Conservation (phyloP, 2,113 vertebrate genomes). For the Bothrops jararaca region DNA sequence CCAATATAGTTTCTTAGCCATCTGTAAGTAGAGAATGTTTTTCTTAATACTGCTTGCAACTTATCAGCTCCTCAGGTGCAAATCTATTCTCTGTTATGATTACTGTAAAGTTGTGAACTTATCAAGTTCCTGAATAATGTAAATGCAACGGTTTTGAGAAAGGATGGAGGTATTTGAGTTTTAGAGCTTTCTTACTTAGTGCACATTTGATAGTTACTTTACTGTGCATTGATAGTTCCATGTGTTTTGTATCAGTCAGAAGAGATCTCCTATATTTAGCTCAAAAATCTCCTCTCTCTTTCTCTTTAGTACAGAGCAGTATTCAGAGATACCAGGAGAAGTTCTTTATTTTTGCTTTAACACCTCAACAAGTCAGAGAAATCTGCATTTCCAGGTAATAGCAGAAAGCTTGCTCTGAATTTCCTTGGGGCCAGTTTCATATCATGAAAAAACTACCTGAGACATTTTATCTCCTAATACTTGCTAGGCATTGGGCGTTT, state of each 20-base stretch:
- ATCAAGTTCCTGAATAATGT: neutral
- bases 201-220: constrained; percentile 4
- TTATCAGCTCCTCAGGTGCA: neutral
- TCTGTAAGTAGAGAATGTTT: neutral
- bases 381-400: constrained; percentile 89
- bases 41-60: neutral
- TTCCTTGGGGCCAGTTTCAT: neutral
- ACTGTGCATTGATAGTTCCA: neutral
- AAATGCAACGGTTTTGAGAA: neutral
- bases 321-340: constrained; percentile 94
- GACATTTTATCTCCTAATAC: neutral
- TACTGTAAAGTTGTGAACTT: neutral
- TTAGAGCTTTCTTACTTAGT: constrained; percentile 25
- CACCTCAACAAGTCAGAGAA: constrained; percentile 96
- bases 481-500: neutral
- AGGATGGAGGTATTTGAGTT: neutral
- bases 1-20: too few species aligned
- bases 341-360: constrained; percentile 96
- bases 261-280: neutral
- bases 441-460: neutral
- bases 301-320: constrained; percentile 77
- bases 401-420: neutral
- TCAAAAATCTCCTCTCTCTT: constrained; percentile 31
- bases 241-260: neutral
- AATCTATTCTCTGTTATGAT: neutral